phyloP scores from a whole-genome alignment of 92 coral and sea anemone genomes.

The Zoanthus solanderi region DNA sequence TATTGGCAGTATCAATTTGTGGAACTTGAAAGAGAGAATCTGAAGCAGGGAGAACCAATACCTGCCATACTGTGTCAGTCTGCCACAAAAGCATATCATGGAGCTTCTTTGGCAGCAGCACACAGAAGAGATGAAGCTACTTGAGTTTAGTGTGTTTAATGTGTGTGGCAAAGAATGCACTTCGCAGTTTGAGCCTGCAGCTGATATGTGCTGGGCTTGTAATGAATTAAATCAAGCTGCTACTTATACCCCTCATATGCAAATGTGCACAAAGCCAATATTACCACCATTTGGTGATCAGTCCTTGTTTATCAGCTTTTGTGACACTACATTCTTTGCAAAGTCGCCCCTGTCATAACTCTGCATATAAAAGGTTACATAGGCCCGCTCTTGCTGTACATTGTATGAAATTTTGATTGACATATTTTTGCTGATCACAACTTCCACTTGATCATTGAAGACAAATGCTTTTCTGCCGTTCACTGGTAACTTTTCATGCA shows the following conservation, averaged over 20 bases:
- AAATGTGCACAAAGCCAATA: constrained; percentile 60
- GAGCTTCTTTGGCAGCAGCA: constrained; percentile 13
- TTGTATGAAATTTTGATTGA: constrained; percentile 19
- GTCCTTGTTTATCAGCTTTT: constrained; percentile 7
- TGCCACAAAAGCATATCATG: constrained; percentile 23
- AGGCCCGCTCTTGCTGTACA: constrained; percentile 17
- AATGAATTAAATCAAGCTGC: constrained; percentile 71
- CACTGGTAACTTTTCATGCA: background rate
- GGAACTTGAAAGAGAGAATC: constrained; percentile 47
- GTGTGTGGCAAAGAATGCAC: constrained; percentile 50
- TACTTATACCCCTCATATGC: constrained; percentile 72
- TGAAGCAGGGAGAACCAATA: constrained; percentile 53
- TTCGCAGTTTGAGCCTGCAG: constrained; percentile 66
- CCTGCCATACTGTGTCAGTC: constrained; percentile 25
- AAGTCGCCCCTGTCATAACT: constrained; percentile 34
- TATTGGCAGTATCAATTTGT: constrained; percentile 29
- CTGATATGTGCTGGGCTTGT: constrained; percentile 69
- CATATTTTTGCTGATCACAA: constrained; percentile 27
- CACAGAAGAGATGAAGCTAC: constrained; percentile 30
- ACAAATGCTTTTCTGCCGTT: background rate
- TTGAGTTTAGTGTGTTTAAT: constrained; percentile 44
- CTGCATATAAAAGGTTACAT: constrained; percentile 10
- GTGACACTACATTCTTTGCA: constrained; percentile 16
- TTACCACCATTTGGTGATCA: constrained; percentile 40
- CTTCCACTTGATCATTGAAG: constrained; percentile 32